These are phyloP conservation scores for Sebastes minor DNA, from an alignment of 2,797 vertebrate genomes.

Conservation along the genomic window DNA sequence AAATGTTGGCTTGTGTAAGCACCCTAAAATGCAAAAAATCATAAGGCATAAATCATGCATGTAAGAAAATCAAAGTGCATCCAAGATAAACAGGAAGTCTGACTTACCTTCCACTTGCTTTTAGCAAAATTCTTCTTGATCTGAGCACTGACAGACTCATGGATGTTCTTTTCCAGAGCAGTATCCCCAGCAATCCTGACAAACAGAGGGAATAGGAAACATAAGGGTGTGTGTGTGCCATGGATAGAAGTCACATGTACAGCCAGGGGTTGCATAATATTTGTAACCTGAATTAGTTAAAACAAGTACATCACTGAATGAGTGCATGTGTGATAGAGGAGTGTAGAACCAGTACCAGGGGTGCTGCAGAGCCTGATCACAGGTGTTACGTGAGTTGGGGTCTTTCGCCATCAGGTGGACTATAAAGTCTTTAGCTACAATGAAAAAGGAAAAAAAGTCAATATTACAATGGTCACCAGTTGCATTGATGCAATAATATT, in stretches of 20 bases:
- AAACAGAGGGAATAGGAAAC: neutral
- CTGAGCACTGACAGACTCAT: constrained; percentile 97
- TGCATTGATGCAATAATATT: neutral
- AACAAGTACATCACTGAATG: neutral
- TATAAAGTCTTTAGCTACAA: constrained; percentile 96
- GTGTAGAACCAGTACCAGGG: constrained; percentile 70
- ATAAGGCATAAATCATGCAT: neutral
- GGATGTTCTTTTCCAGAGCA: constrained; percentile 96
- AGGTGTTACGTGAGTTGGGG: constrained; percentile 88
- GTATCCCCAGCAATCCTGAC: constrained; percentile 96
- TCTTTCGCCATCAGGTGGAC: constrained; percentile 96
- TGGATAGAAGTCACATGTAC: neutral
- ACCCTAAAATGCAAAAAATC: neutral
- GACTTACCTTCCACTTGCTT: constrained; percentile 96
- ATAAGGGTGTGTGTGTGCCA: neutral
- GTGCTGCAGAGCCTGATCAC: constrained; percentile 95
- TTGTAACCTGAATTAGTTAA: neutral
- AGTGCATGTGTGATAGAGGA: neutral
- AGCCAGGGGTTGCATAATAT: neutral
- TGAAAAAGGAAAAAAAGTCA: neutral
- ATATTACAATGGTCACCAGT: neutral
- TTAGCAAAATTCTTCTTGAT: constrained; percentile 99
- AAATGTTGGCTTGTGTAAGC: neutral
- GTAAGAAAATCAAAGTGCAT: neutral
- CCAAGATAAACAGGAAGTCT: neutral